Evolutionary conservation across 2,888 invertebrate genomes (phyloP).

Genomic region (Hirudinaria manillensis): DNA sequence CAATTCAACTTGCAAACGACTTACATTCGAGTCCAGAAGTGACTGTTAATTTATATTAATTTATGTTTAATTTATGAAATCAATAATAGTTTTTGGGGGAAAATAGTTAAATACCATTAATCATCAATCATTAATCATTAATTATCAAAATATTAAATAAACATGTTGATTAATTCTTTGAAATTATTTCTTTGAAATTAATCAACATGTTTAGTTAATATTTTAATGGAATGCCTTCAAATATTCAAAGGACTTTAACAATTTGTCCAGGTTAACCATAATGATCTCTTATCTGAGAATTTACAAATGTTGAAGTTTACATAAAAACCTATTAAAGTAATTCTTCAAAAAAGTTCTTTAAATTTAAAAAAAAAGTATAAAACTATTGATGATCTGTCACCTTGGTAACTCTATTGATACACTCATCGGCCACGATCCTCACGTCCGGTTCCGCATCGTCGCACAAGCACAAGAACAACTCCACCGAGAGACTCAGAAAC

Average conservation of each 20-base stretch:
- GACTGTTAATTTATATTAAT: conserved; percentile 43
- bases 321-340: too few species aligned
- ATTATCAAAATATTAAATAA: not conserved
- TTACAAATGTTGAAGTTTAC: too few species aligned
- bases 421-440: conserved; percentile 74
- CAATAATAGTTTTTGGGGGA: too few species aligned
- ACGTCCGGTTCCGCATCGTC: conserved; percentile 74
- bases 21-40: conserved; percentile 65
- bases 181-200: too few species aligned
- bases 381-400: conserved; percentile 49
- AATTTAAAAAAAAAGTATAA: not conserved
- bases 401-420: conserved; percentile 71
- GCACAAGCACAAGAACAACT: conserved; percentile 64
- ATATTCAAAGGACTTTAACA: conserved; percentile 60
- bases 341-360: too few species aligned
- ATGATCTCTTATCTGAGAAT: not conserved
- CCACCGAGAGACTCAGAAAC: conserved; percentile 67
- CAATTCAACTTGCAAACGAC: conserved; percentile 71
- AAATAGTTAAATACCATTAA: not conserved
- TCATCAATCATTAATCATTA: not conserved
- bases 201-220: too few species aligned
- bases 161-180: too few species aligned
- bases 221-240: conserved; percentile 58
- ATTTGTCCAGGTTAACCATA: conserved; percentile 58
- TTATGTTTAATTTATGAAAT: too few species aligned